Evolutionary conservation across 1,140 invertebrate species (phyloP).

Genomic region (Teleogryllus occipitalis): DNA sequence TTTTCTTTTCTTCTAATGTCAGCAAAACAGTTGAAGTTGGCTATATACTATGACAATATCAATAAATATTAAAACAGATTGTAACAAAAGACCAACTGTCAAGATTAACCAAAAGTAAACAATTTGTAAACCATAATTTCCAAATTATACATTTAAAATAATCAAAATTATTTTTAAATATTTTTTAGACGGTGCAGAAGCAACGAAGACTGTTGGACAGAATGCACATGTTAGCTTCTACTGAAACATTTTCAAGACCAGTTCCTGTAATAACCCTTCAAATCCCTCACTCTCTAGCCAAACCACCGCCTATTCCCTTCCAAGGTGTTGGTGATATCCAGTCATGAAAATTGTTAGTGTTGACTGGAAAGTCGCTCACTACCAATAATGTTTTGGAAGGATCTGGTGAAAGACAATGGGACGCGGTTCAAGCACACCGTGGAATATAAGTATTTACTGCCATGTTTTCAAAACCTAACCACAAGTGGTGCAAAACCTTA

Average conservation of each 20-base stretch:
- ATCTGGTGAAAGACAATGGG: background rate
- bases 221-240: background rate
- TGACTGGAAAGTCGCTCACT: background rate
- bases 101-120: background rate
- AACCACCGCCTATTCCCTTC: background rate
- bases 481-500: conserved; percentile 10
- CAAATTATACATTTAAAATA: background rate
- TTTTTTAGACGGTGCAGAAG: background rate
- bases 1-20: background rate
- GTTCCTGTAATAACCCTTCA: background rate
- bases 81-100: conserved; percentile 1
- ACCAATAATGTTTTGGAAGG: background rate
- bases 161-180: background rate
- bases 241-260: background rate
- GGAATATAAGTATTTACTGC: conserved; percentile 18
- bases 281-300: background rate
- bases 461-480: conserved; percentile 18
- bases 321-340: background rate
- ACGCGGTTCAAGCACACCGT: background rate
- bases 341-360: background rate
- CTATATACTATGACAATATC: background rate
- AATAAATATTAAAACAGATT: conserved; percentile 2
- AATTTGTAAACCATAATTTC: background rate
- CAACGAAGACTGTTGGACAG: background rate
- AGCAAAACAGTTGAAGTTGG: background rate